These are phyloP conservation scores for Ophraella communa DNA, from an alignment of 2,888 invertebrate genomes.

Conservation along the genomic window DNA sequence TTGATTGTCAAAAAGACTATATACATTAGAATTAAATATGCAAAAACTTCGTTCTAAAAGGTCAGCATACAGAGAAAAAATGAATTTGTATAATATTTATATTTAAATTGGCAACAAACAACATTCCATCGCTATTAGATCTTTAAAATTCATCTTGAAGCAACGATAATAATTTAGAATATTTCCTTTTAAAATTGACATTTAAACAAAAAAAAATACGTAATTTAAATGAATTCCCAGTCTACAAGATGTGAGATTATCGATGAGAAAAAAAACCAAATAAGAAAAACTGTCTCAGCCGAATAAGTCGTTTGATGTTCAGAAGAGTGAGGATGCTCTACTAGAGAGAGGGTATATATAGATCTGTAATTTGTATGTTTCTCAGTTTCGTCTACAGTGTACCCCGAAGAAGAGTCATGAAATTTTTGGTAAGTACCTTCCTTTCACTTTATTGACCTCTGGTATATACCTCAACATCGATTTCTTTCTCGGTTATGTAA, in stretches of 20 bases:
- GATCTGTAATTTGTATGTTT: conserved; percentile 41
- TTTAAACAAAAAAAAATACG: not conserved
- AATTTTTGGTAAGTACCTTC: conserved; percentile 60
- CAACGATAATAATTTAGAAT: not conserved
- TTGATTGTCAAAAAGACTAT: no score
- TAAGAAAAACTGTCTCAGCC: conserved; percentile 35
- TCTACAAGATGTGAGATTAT: no score
- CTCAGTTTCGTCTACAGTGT: conserved; percentile 47
- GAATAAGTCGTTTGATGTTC: conserved; percentile 25
- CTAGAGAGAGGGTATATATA: conserved; percentile 49
- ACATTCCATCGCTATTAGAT: no score
- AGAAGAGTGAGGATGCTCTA: conserved; percentile 39
- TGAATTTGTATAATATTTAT: no score
- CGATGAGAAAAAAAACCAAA: not conserved
- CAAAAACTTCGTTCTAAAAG: no score
- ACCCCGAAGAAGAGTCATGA: conserved; percentile 55
- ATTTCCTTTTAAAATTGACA: not conserved
- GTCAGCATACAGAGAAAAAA: no score
- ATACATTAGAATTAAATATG: no score
- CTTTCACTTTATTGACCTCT: conserved; percentile 47
- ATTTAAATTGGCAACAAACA: no score
- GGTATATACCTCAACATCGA: conserved; percentile 38
- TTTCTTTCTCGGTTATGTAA: conserved; percentile 41
- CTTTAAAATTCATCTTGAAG: not conserved
- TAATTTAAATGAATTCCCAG: not conserved